phyloP scores from a whole-genome alignment of 2,888 invertebrate species.

The Bhutanitis thaidina region DNA sequence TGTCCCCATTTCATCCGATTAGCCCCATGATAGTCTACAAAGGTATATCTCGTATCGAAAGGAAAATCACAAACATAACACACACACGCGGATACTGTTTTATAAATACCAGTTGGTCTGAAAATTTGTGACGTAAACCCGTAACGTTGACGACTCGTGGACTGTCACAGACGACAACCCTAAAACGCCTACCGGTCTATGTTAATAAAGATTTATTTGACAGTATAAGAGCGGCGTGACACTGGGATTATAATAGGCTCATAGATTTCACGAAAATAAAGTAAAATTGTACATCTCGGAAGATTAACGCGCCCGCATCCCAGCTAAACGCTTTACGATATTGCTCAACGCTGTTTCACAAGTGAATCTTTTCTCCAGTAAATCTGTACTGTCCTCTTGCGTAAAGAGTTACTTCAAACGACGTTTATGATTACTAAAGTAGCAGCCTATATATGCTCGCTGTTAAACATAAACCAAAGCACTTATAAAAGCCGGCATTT shows the following conservation, averaged over 20 bases:
- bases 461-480: no score
- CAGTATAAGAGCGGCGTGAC: constrained; percentile 9
- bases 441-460: no score
- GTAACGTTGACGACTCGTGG: not conserved
- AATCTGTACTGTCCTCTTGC: no score
- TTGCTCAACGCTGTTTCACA: not conserved
- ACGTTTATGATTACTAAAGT: no score
- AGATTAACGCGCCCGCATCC: constrained; percentile 1
- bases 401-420: no score
- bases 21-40: no score
- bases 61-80: no score
- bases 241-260: constrained; percentile 3
- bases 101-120: not conserved
- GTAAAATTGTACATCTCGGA: constrained; percentile 1
- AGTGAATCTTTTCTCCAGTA: not conserved
- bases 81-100: not conserved
- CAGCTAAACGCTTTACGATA: constrained; percentile 5
- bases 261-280: constrained; percentile 16
- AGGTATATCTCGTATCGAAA: no score
- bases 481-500: no score
- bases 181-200: constrained; percentile 9
- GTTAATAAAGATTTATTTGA: constrained; percentile 15
- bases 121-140: not conserved
- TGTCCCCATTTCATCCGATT: no score
- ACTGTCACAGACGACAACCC: constrained; percentile 1